A percentile compares a stretch with the other conserved stretches of the same genome.
Evolutionary conservation across 2,888 invertebrate genomes (phyloP).

Genomic region (Lysandra coridon): DNA sequence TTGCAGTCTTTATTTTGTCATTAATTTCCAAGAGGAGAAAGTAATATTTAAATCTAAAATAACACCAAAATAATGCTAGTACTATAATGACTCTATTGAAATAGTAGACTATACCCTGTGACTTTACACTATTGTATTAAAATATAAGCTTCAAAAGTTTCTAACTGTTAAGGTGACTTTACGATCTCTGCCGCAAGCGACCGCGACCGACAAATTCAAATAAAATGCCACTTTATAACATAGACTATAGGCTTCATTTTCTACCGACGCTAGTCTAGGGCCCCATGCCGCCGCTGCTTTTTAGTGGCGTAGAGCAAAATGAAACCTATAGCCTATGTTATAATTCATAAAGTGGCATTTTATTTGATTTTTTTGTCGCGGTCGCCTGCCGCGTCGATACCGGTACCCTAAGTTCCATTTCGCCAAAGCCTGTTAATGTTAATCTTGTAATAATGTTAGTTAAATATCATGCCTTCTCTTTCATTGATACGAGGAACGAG

Average conservation of each 20-base stretch:
- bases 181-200: too few relatives aligned
- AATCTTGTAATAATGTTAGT: background rate
- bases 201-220: too few relatives aligned
- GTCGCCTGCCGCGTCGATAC: too few relatives aligned
- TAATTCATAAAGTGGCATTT: too few relatives aligned
- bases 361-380: too few relatives aligned
- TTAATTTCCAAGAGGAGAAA: background rate
- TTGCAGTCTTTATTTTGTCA: background rate
- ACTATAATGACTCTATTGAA: background rate
- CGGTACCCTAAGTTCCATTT: background rate
- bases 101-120: constrained; percentile 6
- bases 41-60: background rate
- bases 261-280: too few relatives aligned
- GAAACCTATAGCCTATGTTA: too few relatives aligned
- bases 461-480: background rate
- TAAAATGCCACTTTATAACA: too few relatives aligned
- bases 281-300: too few relatives aligned
- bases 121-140: background rate
- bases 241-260: too few relatives aligned
- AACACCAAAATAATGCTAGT: background rate
- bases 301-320: too few relatives aligned
- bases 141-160: constrained; percentile 31
- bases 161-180: constrained; percentile 16
- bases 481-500: constrained; percentile 3
- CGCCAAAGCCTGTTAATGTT: background rate